Conservation (phyloP, 2,113 vertebrate species). For the Azemiops feae region DNA sequence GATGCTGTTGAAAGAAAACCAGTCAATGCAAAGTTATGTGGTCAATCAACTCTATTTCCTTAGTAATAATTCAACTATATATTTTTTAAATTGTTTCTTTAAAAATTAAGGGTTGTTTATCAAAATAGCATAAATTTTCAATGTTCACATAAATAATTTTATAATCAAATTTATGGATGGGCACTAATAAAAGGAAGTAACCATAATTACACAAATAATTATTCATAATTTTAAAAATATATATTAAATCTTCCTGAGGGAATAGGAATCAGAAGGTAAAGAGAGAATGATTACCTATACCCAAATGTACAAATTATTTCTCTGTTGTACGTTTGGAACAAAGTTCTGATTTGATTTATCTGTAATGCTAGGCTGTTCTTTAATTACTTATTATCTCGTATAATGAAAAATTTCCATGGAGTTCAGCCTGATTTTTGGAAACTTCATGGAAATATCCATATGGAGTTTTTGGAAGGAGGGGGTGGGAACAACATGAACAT, state of each 20-base stretch:
- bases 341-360: not conserved
- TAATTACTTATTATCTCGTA: not conserved
- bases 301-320: not conserved
- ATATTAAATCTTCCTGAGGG: not conserved
- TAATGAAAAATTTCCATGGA: not conserved
- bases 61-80: not conserved
- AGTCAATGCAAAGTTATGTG: not conserved
- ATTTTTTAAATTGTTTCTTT: not conserved
- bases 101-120: not conserved
- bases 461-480: not conserved
- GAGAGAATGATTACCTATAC: not conserved
- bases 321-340: not conserved
- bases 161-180: not conserved
- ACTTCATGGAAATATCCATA: not conserved
- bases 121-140: constrained; percentile 11
- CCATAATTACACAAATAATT: constrained; percentile 26
- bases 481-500: not conserved
- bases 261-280: constrained; percentile 1
- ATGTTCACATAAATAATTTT: not conserved
- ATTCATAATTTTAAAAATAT: constrained; percentile 3
- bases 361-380: not conserved
- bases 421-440: not conserved
- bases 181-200: constrained; percentile 25
- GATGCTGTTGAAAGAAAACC: not conserved
- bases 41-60: not conserved